phyloP scores from a whole-genome alignment of 1,140 invertebrate genomes.

The roundworm (Caenorhabditis elegans) region DNA sequence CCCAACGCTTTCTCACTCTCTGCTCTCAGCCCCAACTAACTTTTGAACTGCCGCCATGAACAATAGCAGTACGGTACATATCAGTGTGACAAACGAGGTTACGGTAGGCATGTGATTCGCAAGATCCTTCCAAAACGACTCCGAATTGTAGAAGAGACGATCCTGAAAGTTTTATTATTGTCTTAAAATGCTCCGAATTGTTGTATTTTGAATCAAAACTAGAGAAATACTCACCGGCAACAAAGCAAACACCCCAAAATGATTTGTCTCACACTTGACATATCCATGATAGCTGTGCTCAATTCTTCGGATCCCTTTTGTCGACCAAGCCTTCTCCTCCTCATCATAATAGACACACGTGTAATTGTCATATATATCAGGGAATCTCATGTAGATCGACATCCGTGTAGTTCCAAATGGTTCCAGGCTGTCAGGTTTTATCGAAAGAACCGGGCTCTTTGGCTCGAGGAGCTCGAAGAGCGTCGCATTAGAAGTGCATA shows the following conservation, averaged over 20 bases:
- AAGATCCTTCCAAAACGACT: slow-evolving; percentile 27
- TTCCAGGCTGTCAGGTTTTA: slow-evolving; percentile 26
- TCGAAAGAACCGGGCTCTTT: slow-evolving; percentile 20
- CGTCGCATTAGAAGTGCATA: not conserved
- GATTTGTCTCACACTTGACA: slow-evolving; percentile 40
- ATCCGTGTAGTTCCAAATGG: slow-evolving; percentile 6
- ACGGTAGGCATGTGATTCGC: slow-evolving; percentile 31
- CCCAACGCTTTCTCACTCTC: too few species aligned
- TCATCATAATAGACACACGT: slow-evolving; percentile 46
- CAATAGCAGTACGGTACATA: not conserved
- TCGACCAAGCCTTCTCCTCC: slow-evolving; percentile 38
- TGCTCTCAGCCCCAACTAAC: too few species aligned
- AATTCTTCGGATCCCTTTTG: slow-evolving; percentile 35
- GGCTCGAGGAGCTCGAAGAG: slow-evolving; percentile 16
- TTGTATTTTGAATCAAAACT: not conserved
- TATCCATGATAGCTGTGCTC: slow-evolving; percentile 37
- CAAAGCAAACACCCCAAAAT: slow-evolving; percentile 34
- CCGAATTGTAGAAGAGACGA: slow-evolving; percentile 1
- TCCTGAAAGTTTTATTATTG: not conserved
- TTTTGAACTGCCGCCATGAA: slow-evolving; percentile 31
- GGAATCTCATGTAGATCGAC: slow-evolving; percentile 20
- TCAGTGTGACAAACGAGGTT: slow-evolving; percentile 33
- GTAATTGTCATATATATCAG: slow-evolving; percentile 34
- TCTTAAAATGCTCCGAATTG: too few species aligned
- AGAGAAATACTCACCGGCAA: slow-evolving; percentile 8